Evolutionary conservation across 2,797 vertebrate species (phyloP).

Genomic region (Centroberyx gerrardi): DNA sequence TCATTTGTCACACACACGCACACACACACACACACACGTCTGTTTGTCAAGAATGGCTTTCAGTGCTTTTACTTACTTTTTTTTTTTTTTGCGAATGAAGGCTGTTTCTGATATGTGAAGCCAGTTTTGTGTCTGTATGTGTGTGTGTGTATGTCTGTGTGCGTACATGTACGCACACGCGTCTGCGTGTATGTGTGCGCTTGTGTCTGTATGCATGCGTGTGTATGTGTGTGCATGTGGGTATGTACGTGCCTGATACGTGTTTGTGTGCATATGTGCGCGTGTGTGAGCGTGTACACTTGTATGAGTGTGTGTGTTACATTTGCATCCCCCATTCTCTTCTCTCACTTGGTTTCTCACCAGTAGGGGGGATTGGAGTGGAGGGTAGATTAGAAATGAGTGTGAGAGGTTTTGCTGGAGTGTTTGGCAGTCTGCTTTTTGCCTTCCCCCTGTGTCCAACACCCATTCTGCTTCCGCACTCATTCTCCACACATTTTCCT

Average conservation of each 20-base stretch:
- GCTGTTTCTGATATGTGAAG: constrained; percentile 10
- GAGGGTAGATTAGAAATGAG: constrained; percentile 66
- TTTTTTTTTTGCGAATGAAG: constrained; percentile 7
- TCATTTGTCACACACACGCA: background rate
- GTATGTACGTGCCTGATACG: background rate
- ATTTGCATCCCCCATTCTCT: constrained; percentile 58
- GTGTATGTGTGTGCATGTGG: constrained; percentile 4
- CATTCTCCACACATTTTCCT: constrained; percentile 42
- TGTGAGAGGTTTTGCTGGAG: constrained; percentile 28
- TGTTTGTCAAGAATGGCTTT: no score
- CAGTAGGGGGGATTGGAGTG: constrained; percentile 38
- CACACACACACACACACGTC: constrained; percentile 6
- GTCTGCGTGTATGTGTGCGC: constrained; percentile 40
- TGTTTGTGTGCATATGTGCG: constrained; percentile 40
- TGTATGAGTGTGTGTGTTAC: background rate
- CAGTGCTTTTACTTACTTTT: no score
- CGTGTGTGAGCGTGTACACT: constrained; percentile 17
- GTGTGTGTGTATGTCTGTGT: constrained; percentile 40
- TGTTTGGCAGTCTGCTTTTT: constrained; percentile 63
- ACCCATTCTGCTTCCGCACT: constrained; percentile 52
- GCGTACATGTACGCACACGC: background rate
- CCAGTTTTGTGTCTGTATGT: constrained; percentile 29
- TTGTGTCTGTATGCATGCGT: constrained; percentile 36
- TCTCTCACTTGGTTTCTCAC: constrained; percentile 53
- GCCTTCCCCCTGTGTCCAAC: constrained; percentile 15